Evolutionary conservation across 2,888 invertebrate species (phyloP).

Genomic region (Nephrocerus scutellatus): DNA sequence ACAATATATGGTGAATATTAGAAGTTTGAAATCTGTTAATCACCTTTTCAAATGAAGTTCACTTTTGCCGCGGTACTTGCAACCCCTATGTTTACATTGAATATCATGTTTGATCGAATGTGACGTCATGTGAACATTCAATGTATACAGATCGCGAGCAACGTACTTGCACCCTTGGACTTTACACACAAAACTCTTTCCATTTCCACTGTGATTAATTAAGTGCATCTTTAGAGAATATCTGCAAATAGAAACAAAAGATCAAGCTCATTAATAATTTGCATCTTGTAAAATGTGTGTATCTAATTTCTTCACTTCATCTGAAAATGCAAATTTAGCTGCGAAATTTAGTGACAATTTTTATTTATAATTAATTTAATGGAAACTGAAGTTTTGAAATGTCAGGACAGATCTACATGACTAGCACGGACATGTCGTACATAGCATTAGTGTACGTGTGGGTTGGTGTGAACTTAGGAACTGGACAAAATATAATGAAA

Average conservation of each 20-base stretch:
- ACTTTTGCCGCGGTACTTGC: slow-evolving; percentile 53
- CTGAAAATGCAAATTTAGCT: too few relatives aligned
- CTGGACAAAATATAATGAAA: too few relatives aligned
- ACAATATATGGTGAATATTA: too few relatives aligned
- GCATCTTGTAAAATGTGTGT: too few relatives aligned
- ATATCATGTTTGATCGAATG: slow-evolving; percentile 51
- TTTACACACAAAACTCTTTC: slow-evolving; percentile 50
- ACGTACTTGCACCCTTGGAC: slow-evolving; percentile 53
- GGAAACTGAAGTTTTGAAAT: not conserved
- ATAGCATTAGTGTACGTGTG: too few relatives aligned
- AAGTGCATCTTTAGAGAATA: slow-evolving; percentile 56
- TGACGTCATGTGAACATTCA: slow-evolving; percentile 52
- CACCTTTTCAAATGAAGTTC: slow-evolving; percentile 37
- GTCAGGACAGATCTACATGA: not conserved
- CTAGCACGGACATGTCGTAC: too few relatives aligned
- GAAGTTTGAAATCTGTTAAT: too few relatives aligned
- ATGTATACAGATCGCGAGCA: slow-evolving; percentile 52
- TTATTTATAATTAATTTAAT: slow-evolving; percentile 8
- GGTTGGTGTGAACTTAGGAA: not conserved
- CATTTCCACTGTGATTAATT: slow-evolving; percentile 47
- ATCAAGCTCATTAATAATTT: slow-evolving; percentile 9
- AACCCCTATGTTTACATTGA: slow-evolving; percentile 47
- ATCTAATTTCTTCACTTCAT: too few relatives aligned
- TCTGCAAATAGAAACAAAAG: slow-evolving; percentile 38
- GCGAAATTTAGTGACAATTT: slow-evolving; percentile 14